Percentiles rank a stretch among this genome's conserved stretches.
Evolutionary conservation across 1,140 invertebrate genomes (phyloP).

Genomic region (Vanessa tameamea): DNA sequence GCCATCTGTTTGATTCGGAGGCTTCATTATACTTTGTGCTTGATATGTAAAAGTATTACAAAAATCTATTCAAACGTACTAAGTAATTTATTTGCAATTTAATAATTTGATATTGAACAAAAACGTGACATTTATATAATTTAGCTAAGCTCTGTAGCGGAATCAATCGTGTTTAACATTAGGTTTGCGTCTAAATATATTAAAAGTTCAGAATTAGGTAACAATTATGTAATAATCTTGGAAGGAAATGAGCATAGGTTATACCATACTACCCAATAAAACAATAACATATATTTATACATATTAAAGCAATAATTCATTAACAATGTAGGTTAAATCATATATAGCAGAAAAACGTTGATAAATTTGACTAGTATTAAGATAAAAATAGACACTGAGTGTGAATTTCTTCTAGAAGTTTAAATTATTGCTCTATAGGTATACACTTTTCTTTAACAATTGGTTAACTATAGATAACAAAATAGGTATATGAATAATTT

Average conservation of each 20-base stretch:
- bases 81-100: conserved; percentile 28
- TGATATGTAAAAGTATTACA: conserved; percentile 65
- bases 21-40: conserved; percentile 52
- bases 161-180: conserved; percentile 16
- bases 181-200: background rate
- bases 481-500: conserved; percentile 54
- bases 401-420: conserved; percentile 59
- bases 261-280: conserved; percentile 25
- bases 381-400: conserved; percentile 74
- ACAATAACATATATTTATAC: conserved; percentile 35
- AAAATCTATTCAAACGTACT: conserved; percentile 39
- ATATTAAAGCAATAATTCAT: conserved; percentile 32
- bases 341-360: conserved; percentile 53
- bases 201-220: conserved; percentile 14
- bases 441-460: conserved; percentile 55
- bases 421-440: conserved; percentile 74
- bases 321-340: conserved; percentile 27
- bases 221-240: conserved; percentile 16
- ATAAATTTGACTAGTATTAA: conserved; percentile 60
- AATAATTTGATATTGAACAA: conserved; percentile 19
- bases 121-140: conserved; percentile 24
- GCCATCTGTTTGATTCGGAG: conserved; percentile 56
- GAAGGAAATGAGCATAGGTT: conserved; percentile 30
- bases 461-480: conserved; percentile 35
- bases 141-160: conserved; percentile 29